These are phyloP conservation scores for Plestiodon gilberti DNA, from an alignment of 2,113 vertebrate species.

Conservation along the genomic window DNA sequence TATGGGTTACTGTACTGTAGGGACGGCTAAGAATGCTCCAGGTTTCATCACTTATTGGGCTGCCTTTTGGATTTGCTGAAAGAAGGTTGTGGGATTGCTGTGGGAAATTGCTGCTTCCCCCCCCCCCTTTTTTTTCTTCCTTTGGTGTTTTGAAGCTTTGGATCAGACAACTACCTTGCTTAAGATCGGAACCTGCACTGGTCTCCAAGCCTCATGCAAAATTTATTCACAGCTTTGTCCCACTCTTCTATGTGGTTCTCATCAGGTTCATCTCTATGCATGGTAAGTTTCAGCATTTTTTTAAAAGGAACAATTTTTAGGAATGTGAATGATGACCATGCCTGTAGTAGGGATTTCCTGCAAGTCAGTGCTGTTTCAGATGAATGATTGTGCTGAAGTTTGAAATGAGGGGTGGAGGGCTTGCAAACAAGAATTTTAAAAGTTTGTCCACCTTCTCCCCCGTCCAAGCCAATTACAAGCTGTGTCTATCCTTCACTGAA, in stretches of 20 bases:
- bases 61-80: background rate
- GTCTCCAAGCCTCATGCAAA: constrained; percentile 12
- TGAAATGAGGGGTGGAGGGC: background rate
- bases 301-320: background rate
- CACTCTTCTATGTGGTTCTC: constrained; percentile 15
- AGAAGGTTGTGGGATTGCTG: background rate
- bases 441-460: background rate
- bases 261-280: background rate
- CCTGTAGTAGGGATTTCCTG: background rate
- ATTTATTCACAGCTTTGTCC: constrained; percentile 28
- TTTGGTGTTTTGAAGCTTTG: background rate
- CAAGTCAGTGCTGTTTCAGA: background rate
- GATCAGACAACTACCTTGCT: background rate
- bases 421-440: background rate
- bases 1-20: background rate
- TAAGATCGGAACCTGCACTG: background rate
- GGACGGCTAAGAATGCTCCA: background rate
- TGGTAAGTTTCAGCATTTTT: constrained; percentile 9
- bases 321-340: background rate
- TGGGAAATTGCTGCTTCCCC: background rate
- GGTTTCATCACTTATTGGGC: background rate
- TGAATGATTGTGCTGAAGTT: background rate
- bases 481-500: background rate
- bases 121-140: background rate
- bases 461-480: background rate